Conservation (phyloP, 1,140 invertebrate species). For the Scaptomyza montana region DNA sequence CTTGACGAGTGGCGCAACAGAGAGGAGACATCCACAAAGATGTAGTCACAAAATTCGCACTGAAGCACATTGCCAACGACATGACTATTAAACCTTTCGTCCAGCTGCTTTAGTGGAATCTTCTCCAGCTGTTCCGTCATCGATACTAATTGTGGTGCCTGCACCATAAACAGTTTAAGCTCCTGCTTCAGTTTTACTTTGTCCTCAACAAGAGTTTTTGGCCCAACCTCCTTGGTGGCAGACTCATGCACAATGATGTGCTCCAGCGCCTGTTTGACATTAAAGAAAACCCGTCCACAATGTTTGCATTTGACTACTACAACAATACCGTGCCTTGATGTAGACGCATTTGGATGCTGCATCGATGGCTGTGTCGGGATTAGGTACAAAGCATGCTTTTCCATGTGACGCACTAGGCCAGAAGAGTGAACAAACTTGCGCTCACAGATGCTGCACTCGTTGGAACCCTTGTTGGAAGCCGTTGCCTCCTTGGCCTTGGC, state of each 20-base stretch:
- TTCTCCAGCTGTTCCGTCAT: not conserved
- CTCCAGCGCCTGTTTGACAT: conserved; percentile 44
- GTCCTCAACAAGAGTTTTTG: not conserved
- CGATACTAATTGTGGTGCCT: conserved; percentile 25
- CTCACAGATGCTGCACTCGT: conserved; percentile 79
- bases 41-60: conserved; percentile 86
- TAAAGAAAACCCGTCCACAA: conserved; percentile 73
- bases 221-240: not conserved
- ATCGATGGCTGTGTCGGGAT: conserved; percentile 48
- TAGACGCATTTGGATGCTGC: conserved; percentile 19
- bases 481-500: conserved; percentile 39
- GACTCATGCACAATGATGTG: conserved; percentile 55
- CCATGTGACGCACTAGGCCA: conserved; percentile 78
- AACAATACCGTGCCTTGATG: conserved; percentile 34
- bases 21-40: conserved; percentile 84
- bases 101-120: not conserved
- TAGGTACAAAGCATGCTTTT: conserved; percentile 76
- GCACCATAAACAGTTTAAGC: conserved; percentile 15
- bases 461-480: conserved; percentile 37
- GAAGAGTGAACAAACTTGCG: conserved; percentile 81
- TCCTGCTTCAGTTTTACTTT: not conserved
- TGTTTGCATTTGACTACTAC: conserved; percentile 63
- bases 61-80: conserved; percentile 84
- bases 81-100: conserved; percentile 26
- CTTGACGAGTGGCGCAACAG: conserved; percentile 84